A percentile compares a stretch with the other conserved stretches of the same genome.
Conservation (phyloP, 2,797 vertebrate species). For the Phylloscopus collybita region DNA sequence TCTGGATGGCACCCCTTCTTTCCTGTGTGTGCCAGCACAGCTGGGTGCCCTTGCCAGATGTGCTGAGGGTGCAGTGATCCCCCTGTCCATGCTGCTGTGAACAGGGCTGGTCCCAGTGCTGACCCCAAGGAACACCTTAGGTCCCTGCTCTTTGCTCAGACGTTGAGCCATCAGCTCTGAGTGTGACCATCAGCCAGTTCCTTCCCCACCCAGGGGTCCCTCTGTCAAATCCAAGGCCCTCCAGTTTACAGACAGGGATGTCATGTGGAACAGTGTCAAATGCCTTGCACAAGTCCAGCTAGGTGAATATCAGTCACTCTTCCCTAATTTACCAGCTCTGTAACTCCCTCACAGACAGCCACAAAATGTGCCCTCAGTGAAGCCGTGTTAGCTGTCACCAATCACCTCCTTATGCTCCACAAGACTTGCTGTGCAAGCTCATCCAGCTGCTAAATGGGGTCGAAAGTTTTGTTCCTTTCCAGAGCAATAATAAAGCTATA, state of each 20-base stretch:
- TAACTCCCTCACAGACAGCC: accelerated
- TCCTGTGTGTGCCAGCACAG: background rate
- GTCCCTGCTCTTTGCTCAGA: background rate
- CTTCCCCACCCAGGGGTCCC: background rate
- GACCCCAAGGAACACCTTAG: background rate
- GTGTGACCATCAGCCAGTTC: background rate
- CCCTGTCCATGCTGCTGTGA: background rate
- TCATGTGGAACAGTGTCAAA: too few relatives aligned
- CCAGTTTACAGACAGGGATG: background rate
- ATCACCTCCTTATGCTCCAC: background rate
- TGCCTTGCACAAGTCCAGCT: background rate
- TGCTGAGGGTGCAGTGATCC: background rate
- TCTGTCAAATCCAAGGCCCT: too few relatives aligned
- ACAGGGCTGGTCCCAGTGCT: accelerated
- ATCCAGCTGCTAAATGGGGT: background rate
- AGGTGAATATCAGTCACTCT: background rate
- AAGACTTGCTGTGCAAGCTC: background rate
- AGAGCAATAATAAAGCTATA: background rate
- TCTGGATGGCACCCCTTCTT: background rate
- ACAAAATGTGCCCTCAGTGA: background rate
- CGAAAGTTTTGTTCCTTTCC: background rate
- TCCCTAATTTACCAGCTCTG: background rate
- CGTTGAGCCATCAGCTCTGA: background rate
- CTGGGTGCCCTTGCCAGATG: accelerated
- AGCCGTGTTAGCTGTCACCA: background rate